Base-by-base conservation (phyloP, 2,113 vertebrate genomes). In the Nerophis ophidion region DNA sequence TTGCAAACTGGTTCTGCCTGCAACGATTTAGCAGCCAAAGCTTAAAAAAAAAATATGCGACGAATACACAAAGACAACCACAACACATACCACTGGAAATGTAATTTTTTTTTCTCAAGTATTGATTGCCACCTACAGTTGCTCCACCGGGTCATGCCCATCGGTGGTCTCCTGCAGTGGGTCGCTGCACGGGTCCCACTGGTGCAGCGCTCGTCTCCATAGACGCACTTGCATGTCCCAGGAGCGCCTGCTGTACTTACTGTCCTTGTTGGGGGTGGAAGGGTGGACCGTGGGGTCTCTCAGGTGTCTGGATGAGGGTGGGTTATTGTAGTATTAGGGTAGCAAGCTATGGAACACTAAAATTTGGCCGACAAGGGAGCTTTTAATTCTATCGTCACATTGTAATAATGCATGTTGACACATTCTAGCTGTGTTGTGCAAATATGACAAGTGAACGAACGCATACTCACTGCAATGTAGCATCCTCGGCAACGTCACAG, bases 191-290 rank as follows among this genome's bases (percentile, higher is more conserved):
- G 90, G 91, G 61, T 94, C 92, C 93, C 93, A 93, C 15, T 87
- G 80, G 82, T 92, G 90, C 51, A 94, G 84, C 2, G 91, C 89
- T 62, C 88, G 80, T 81, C 93, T 87, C 92, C 92, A 93, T 19
- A 93, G 85, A 38, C 91, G 90, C 61, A 94, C 92, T 81, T 94
- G 93, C 89, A 90, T 90, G 77, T 95, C 92, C 92, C 92, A 95
- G 46, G 91, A 95, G 51, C 85, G 80, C 14, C 87, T 82, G 70
- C 93, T 97, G 65, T 92, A 93, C 75, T 91, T 93, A 69, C 87
- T 89, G 65, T 91, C 89, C 77, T 93, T 96, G 77, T 95, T 92
- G 42, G 91, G 92, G 4, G 90, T 95, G 61, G 88, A 88, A 5
- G 92, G 93, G 70, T 95, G 92, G 83, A 93, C 69, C 60, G 91